phyloP scores from a whole-genome alignment of 1,140 invertebrate species.

The Archivesica marissinica region DNA sequence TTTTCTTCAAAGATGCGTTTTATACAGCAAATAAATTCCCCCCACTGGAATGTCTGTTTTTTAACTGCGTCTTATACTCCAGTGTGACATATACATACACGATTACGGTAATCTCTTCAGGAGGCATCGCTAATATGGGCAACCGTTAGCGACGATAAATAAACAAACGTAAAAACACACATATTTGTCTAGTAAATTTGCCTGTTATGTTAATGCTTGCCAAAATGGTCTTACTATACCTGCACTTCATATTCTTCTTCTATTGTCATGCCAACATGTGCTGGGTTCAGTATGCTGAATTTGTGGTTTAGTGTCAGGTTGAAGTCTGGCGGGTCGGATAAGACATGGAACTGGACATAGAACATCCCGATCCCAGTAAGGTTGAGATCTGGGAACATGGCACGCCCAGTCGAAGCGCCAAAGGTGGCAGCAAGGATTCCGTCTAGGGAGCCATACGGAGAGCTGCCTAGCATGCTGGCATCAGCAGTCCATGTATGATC shows the following conservation, averaged over 20 bases:
- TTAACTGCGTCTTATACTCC: too few species aligned
- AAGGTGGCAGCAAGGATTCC: slow-evolving; percentile 28
- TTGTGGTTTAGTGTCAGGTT: slow-evolving; percentile 61
- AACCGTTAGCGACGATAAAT: too few species aligned
- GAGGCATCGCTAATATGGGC: too few species aligned
- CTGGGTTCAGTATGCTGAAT: slow-evolving; percentile 67
- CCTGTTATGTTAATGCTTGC: neutral
- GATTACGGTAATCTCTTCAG: too few species aligned
- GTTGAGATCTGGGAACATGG: slow-evolving; percentile 67
- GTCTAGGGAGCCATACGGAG: slow-evolving; percentile 16
- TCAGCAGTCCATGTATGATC: slow-evolving; percentile 50
- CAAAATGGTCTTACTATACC: neutral
- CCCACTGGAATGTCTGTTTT: too few species aligned
- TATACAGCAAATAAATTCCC: too few species aligned
- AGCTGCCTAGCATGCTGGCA: slow-evolving; percentile 8
- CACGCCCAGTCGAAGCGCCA: slow-evolving; percentile 33
- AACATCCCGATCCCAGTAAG: slow-evolving; percentile 74
- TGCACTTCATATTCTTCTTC: slow-evolving; percentile 65
- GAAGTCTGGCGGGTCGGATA: slow-evolving; percentile 18
- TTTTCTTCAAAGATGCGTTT: too few species aligned
- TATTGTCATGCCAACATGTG: slow-evolving; percentile 70
- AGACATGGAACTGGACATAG: slow-evolving; percentile 59
- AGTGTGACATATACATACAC: too few species aligned
- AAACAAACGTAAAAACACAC: too few species aligned
- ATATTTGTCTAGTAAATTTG: too few species aligned